Base-by-base conservation (phyloP, 2,888 invertebrate species). In the Alsophila aescularia region DNA sequence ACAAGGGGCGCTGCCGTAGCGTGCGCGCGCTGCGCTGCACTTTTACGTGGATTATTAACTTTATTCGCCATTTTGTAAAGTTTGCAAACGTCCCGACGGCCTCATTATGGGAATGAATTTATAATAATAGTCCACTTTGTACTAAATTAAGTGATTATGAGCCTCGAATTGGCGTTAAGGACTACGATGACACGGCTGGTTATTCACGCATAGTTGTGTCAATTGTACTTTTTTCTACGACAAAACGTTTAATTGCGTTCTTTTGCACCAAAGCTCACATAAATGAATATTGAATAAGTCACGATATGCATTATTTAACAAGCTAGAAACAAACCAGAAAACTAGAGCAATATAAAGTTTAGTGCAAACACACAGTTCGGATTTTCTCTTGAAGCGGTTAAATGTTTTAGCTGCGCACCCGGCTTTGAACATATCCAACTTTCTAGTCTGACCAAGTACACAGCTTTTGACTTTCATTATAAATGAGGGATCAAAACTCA, bases 1-100 rank as follows among this genome's bases (percentile, higher is more conserved):
- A 91, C 89, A 89, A 85, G 90, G 83, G 89, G 89, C 90, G 90
- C 90, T 90, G 91, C 90, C 72, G 91, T 90, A 83, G 86, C 88
- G 87, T 86, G 88, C 90, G 87, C 87, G 85, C 83, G 80, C 73
- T 73, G 75, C 83, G 85, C 81, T 85, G 77, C 81, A 84, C 85
- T 87, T 87, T 85, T 88, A 85, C 89, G 85, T 89, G 82, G 81
- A 87, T 87, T 90, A 90, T 91, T 89, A 90, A 90, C 85, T 89
- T 90, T 90, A 89, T 90, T 90, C 90, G 89, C 87, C 84, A 83
- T 90, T 91, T 91, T 89, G 85, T 85, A 79, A 85, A 88, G 87
- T 89, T 89, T 90, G 87, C 89, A 82, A 89, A 90, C 83, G 86
- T 86, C 85, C 85, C 79, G 80, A 84, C 83, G 78, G 80, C 84